Evolutionary conservation across 2,797 vertebrate species (phyloP).

Genomic region (Hypotaenidia okinawae): DNA sequence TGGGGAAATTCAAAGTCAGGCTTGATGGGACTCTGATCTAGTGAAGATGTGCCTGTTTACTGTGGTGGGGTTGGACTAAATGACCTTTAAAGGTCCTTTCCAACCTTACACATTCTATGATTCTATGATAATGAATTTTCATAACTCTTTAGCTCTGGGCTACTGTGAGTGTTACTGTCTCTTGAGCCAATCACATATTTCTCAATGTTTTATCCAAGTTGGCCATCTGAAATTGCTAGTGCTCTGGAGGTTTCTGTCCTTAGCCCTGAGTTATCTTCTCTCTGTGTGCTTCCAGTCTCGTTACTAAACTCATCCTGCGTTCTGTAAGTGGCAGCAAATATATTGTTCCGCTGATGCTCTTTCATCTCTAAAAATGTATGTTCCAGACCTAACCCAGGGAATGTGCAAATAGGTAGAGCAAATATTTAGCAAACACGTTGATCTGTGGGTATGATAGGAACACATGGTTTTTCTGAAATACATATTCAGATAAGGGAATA

Average conservation of each 20-base stretch:
- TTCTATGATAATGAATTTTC: neutral
- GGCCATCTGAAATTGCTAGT: neutral
- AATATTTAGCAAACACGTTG: neutral
- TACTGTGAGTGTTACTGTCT: neutral
- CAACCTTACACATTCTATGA: no score
- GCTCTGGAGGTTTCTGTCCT: neutral
- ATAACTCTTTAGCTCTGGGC: neutral
- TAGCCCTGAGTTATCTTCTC: neutral
- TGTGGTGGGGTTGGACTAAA: no score
- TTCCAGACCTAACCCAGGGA: neutral
- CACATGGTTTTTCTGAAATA: neutral
- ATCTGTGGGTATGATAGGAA: neutral
- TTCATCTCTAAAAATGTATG: neutral
- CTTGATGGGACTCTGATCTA: no score
- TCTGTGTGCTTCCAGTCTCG: neutral
- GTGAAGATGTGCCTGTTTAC: no score
- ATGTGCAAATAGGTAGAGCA: neutral
- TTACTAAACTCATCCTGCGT: neutral
- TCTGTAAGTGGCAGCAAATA: constrained; percentile 42
- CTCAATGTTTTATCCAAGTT: neutral
- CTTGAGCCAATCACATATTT: neutral
- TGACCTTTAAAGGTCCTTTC: no score
- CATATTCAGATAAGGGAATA: neutral
- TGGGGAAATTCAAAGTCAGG: no score
- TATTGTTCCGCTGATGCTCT: constrained; percentile 1